These are phyloP conservation scores for Sepioteuthis lessoniana DNA, from an alignment of 2,888 invertebrate species.

Conservation along the genomic window DNA sequence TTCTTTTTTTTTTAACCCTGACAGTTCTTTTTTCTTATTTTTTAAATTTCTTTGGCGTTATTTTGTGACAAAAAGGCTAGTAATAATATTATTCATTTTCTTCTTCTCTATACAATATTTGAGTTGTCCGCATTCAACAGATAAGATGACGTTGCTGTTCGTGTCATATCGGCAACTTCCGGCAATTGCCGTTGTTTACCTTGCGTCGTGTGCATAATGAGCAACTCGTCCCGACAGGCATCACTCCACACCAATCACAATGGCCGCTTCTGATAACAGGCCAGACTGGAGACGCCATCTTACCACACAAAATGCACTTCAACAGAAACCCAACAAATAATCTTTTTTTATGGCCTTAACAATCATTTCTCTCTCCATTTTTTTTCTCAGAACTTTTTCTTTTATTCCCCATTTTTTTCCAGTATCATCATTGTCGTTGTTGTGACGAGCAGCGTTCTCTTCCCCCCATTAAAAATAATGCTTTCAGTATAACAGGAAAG, in stretches of 20 bases:
- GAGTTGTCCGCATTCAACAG: neutral
- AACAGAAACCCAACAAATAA: neutral
- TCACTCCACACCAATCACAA: neutral
- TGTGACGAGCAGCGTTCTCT: too few species aligned
- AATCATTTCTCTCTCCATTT: neutral
- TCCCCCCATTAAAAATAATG: too few species aligned
- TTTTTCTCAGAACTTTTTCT: neutral
- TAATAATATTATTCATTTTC: neutral
- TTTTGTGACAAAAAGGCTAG: too few species aligned
- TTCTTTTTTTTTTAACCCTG: too few species aligned
- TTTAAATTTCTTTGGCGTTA: neutral
- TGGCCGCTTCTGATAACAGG: conserved; percentile 20
- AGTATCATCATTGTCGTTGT: too few species aligned
- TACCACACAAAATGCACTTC: conserved; percentile 16
- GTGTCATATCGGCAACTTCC: conserved; percentile 33
- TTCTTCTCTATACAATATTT: neutral
- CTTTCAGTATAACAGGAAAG: too few species aligned
- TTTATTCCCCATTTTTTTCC: neutral
- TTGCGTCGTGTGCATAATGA: neutral
- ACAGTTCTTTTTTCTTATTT: neutral
- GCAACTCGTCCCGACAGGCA: conserved; percentile 8
- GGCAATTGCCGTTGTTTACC: conserved; percentile 14
- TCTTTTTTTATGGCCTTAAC: neutral
- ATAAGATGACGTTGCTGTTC: neutral
- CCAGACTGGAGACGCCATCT: neutral